A percentile compares a stretch with the other conserved stretches of the same genome.
Evolutionary conservation across 2,797 vertebrate genomes (phyloP).

Genomic region (Xenentodon cancila): DNA sequence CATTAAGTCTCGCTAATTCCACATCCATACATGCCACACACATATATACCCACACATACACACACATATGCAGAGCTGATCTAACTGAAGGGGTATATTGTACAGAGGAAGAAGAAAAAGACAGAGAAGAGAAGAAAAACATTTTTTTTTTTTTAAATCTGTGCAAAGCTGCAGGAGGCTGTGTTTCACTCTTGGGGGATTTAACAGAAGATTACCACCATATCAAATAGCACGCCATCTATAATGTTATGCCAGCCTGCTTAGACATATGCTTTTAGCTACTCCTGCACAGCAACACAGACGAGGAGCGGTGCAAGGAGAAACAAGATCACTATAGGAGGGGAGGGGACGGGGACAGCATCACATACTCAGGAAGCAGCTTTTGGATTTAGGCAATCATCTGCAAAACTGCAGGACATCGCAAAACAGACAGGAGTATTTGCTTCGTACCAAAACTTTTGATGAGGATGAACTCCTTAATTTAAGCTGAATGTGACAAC

Average conservation of each 20-base stretch:
- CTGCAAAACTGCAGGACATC: constrained; percentile 50
- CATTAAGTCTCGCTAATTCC: constrained; percentile 70
- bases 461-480: constrained; percentile 1
- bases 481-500: background rate
- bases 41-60: constrained; percentile 26
- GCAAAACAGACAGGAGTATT: constrained; percentile 7
- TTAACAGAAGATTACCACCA: constrained; percentile 72
- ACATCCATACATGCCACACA: constrained; percentile 41
- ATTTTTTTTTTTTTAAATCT: constrained; percentile 58
- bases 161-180: constrained; percentile 59
- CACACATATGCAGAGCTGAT: constrained; percentile 28
- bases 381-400: constrained; percentile 56
- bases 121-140: background rate
- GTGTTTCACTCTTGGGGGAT: constrained; percentile 70
- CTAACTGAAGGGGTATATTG: constrained; percentile 32
- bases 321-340: constrained; percentile 34
- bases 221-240: constrained; percentile 66
- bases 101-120: constrained; percentile 12
- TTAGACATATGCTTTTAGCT: constrained; percentile 53
- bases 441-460: constrained; percentile 22
- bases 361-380: constrained; percentile 42
- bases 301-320: constrained; percentile 19
- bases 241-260: constrained; percentile 71
- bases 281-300: constrained; percentile 43
- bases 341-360: constrained; percentile 33